phyloP scores from a whole-genome alignment of 1,140 invertebrate genomes.

The Musca vetustissima region DNA sequence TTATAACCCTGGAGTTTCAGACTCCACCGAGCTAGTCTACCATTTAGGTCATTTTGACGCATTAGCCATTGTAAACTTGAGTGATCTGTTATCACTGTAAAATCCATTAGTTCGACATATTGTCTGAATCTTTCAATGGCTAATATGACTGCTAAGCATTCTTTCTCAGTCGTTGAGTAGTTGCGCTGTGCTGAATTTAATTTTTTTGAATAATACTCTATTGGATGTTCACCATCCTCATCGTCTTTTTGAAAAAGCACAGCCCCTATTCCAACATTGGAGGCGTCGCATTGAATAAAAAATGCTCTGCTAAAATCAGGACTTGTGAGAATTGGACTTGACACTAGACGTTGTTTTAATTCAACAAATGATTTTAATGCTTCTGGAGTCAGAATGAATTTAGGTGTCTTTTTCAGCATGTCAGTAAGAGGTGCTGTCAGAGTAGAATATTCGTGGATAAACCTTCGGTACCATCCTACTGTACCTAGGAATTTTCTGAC shows the following conservation, averaged over 20 bases:
- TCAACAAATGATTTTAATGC: not conserved
- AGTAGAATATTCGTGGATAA: too few relatives aligned
- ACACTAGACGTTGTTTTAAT: not conserved
- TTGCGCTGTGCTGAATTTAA: conserved; percentile 43
- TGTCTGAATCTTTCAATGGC: conserved; percentile 54
- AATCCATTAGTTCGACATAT: conserved; percentile 53
- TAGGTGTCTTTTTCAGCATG: not conserved
- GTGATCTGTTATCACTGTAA: conserved; percentile 49
- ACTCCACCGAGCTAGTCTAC: not conserved
- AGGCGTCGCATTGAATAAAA: not conserved
- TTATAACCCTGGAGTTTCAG: not conserved
- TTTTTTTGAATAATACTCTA: too few relatives aligned
- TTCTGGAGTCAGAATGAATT: not conserved
- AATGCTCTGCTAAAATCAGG: not conserved
- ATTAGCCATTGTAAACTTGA: conserved; percentile 35
- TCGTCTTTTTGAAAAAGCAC: not conserved
- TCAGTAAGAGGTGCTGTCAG: too few relatives aligned
- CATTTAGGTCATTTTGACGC: conserved; percentile 30
- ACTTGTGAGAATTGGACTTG: not conserved
- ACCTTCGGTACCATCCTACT: not conserved
- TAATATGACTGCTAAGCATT: conserved; percentile 55
- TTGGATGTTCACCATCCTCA: too few relatives aligned
- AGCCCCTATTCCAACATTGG: not conserved
- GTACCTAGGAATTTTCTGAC: not conserved
- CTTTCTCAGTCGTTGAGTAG: conserved; percentile 54